Conservation (phyloP, 2,113 vertebrate species). For the Xiphophorus maculatus region DNA sequence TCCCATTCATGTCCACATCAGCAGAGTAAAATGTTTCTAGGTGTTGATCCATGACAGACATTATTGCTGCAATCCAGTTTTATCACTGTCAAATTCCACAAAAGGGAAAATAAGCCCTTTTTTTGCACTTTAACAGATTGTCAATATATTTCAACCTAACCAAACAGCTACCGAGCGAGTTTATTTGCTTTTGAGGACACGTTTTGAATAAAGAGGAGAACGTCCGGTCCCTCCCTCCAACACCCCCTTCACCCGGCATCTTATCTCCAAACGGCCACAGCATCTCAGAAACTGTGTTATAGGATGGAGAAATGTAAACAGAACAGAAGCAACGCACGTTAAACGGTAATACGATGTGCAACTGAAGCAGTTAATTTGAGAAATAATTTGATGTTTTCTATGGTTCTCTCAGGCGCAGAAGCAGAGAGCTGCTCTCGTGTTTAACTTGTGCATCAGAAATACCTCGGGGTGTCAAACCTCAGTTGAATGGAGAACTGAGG, state of each 20-base stretch:
- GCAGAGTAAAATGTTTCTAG: slow-evolving; percentile 79
- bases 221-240: not conserved
- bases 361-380: not conserved
- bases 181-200: slow-evolving; percentile 64
- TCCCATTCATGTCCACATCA: slow-evolving; percentile 80
- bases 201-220: slow-evolving; percentile 54
- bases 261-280: slow-evolving; percentile 31
- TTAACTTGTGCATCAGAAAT: not conserved
- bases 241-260: slow-evolving; percentile 5
- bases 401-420: not conserved
- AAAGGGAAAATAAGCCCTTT: slow-evolving; percentile 71
- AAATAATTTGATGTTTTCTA: not conserved
- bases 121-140: slow-evolving; percentile 67
- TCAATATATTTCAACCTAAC: slow-evolving; percentile 67
- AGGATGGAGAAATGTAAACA: slow-evolving; percentile 19
- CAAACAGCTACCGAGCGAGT: slow-evolving; percentile 56
- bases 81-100: slow-evolving; percentile 77
- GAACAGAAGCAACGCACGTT: slow-evolving; percentile 17
- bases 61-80: slow-evolving; percentile 79
- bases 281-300: slow-evolving; percentile 13
- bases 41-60: slow-evolving; percentile 80
- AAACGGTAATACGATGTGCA: not conserved
- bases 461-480: not conserved
- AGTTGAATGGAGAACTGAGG: not conserved
- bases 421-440: not conserved